Percentiles rank a stretch among this genome's conserved stretches.
Evolutionary conservation across 2,113 vertebrate species (phyloP).

Genomic region (Podilymbus podiceps): DNA sequence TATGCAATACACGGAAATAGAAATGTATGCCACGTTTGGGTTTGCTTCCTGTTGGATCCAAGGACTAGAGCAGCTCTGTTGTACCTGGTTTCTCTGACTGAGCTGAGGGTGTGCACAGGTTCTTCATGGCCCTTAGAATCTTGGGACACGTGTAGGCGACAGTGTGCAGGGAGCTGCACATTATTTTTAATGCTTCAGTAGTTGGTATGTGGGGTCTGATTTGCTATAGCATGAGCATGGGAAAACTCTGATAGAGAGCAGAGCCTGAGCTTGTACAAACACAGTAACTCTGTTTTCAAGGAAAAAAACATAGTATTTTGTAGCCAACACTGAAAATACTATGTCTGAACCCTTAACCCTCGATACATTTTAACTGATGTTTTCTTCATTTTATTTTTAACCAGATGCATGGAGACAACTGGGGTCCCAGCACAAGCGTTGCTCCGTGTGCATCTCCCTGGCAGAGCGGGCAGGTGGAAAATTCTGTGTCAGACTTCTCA

Average conservation of each 20-base stretch:
- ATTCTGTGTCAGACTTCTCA: not conserved
- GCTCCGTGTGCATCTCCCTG: not conserved
- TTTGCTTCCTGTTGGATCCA: not conserved
- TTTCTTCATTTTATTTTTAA: not conserved
- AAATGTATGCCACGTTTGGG: not conserved
- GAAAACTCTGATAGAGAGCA: not conserved
- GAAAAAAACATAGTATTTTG: not conserved
- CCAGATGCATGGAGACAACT: not conserved
- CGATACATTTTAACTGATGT: not conserved
- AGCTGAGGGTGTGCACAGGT: not conserved
- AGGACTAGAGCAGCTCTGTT: not conserved
- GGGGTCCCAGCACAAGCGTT: not conserved
- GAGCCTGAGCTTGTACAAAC: not conserved
- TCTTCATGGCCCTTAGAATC: not conserved
- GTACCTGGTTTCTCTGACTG: not conserved
- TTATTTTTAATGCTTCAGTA: not conserved
- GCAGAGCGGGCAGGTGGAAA: not conserved
- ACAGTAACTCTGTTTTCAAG: not conserved
- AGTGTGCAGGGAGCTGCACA: not conserved
- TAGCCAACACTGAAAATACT: not conserved
- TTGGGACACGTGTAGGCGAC: not conserved
- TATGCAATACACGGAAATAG: not conserved
- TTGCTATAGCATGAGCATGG: fast-evolving
- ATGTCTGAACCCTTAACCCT: not conserved
- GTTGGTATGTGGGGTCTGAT: not conserved